phyloP scores from a whole-genome alignment of 2,113 vertebrate species.

The Heterocephalus glaber region DNA sequence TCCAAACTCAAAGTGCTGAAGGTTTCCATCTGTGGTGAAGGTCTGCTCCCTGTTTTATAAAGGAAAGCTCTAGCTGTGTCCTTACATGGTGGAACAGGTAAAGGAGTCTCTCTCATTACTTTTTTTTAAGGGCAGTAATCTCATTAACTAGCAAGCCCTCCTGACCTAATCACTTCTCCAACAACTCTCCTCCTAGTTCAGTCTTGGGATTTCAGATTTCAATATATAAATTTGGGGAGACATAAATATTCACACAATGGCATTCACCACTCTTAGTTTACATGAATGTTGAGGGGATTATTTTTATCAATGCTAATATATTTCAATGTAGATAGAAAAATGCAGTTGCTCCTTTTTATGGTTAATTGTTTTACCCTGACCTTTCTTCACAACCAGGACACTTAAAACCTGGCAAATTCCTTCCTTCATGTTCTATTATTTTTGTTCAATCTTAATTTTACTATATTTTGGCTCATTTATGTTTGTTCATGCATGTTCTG shows the following conservation, averaged over 20 bases:
- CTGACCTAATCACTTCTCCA: neutral
- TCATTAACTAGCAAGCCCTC: neutral
- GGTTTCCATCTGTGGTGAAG: neutral
- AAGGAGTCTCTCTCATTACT: too few relatives aligned
- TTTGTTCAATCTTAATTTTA: neutral
- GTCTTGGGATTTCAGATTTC: neutral
- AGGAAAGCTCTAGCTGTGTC: neutral
- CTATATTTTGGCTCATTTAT: neutral
- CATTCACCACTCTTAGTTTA: neutral
- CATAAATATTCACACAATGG: neutral
- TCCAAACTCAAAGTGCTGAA: neutral
- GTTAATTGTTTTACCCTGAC: neutral
- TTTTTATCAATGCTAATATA: neutral
- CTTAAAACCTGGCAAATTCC: neutral
- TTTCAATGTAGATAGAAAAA: neutral
- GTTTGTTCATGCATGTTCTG: neutral
- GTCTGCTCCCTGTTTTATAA: neutral
- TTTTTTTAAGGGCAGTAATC: neutral
- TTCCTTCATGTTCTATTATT: neutral
- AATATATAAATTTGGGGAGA: neutral
- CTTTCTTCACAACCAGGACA: neutral
- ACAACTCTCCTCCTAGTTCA: neutral
- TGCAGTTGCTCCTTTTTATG: neutral
- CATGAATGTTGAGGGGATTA: neutral
- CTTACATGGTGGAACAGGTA: neutral